Conservation (phyloP, 2,888 invertebrate genomes). For the Caenorhabditis panamensis region DNA sequence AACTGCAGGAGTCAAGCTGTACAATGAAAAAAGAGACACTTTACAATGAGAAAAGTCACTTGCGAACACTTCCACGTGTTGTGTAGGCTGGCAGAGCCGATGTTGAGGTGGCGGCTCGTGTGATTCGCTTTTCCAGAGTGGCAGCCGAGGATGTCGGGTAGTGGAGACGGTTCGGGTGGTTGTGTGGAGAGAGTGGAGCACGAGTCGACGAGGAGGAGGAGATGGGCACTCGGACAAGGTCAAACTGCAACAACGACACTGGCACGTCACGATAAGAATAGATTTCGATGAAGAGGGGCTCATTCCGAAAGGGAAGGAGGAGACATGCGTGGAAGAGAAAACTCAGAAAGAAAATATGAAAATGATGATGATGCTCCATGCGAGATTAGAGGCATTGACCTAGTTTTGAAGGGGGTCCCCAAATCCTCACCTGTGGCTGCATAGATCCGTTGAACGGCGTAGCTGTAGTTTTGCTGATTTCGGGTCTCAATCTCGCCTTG, state of each 20-base stretch:
- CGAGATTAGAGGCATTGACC: constrained; percentile 5
- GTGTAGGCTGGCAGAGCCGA: constrained; percentile 18
- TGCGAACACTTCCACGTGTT: constrained; percentile 25
- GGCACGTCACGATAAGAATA: constrained; percentile 32
- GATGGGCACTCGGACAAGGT: constrained; percentile 39
- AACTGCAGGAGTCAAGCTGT: too few relatives aligned
- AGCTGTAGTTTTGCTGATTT: constrained; percentile 12
- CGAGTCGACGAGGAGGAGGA: constrained; percentile 20
- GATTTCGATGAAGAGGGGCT: neutral
- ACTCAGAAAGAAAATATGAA: constrained; percentile 16
- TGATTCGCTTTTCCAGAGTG: neutral
- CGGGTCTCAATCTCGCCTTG: constrained; percentile 1
- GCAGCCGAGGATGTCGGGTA: neutral
- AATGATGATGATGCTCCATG: constrained; percentile 23
- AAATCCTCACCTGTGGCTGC: constrained; percentile 49
- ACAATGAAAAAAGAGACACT: neutral
- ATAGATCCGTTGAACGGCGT: constrained; percentile 20
- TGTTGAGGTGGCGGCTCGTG: constrained; percentile 7
- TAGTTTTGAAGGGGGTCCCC: too few relatives aligned
- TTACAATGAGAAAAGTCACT: constrained; percentile 12
- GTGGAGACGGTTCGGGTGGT: neutral
- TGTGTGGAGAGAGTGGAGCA: constrained; percentile 34
- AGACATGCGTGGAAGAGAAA: too few relatives aligned
- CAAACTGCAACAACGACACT: constrained; percentile 54
- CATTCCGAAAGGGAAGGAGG: constrained; percentile 10